phyloP scores from a whole-genome alignment of 2,797 vertebrate genomes.

The Lycodopsis pacificus region DNA sequence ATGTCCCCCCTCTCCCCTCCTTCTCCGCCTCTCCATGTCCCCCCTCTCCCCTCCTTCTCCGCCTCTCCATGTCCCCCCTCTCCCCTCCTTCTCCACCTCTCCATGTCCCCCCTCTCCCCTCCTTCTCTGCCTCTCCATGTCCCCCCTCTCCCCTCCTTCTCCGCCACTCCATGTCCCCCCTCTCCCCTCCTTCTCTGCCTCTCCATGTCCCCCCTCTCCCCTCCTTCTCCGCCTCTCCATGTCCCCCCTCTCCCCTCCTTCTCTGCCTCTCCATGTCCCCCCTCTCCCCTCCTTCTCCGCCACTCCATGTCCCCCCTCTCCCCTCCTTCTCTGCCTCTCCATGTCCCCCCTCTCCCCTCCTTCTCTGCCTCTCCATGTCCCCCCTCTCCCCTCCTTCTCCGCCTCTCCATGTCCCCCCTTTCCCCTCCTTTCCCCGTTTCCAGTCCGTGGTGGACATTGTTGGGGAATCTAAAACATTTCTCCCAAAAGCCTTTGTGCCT shows the following conservation, averaged over 20 bases:
- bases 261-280: not conserved
- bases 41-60: not conserved
- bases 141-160: not conserved
- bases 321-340: not conserved
- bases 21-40: not conserved
- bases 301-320: not conserved
- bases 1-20: too few species aligned
- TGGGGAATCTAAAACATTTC: constrained; percentile 59
- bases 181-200: not conserved
- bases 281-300: not conserved
- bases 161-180: not conserved
- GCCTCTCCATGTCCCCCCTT: not conserved
- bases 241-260: not conserved
- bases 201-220: not conserved
- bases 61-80: not conserved
- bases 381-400: constrained; percentile 1
- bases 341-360: too few species aligned
- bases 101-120: too few species aligned
- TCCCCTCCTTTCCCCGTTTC: constrained; percentile 4
- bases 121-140: not conserved
- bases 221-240: not conserved
- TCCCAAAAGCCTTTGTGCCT: constrained; percentile 42
- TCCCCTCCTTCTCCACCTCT: constrained; percentile 1
- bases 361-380: constrained; percentile 1
- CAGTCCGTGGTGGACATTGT: constrained; percentile 36